Base-by-base conservation (phyloP, 2,113 vertebrate genomes). In the Poecile atricapillus region DNA sequence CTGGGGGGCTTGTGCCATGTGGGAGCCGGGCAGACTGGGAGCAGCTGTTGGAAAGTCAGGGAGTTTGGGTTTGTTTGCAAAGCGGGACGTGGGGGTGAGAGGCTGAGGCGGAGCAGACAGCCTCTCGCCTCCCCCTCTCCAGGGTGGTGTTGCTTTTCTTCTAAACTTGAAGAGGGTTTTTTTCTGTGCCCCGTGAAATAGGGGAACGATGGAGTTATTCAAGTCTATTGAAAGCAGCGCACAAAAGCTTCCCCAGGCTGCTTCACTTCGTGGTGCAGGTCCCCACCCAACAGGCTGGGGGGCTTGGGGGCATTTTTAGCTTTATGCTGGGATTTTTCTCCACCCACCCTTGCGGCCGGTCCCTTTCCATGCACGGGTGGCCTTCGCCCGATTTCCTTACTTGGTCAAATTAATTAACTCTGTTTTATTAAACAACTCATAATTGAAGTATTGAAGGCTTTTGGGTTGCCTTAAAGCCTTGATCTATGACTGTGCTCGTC, bases 1-100 rank as follows among this genome's bases (percentile, higher is more conserved):
- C 52, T 53, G 76, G n/a, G 78, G 60, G 47, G 27, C 67, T 58
- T 43, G 77, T 94, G 60, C 73, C 82, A 43, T 53, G 74, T 59
- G 81, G 56, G 89, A 91, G 31, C 62, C 10, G 17, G 83, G 56
- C 56, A 68, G 85, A 86, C 65, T 70, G 83, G 56, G 56, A 94
- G 82, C 94, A 95, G 90, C 90, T 90, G 87, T 10, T 47, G 77
- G 68, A 4, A 93, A 87, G 37, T 50, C 89, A 43, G 82, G n/a
- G 31, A 43, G 39, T 65, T 31, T 35, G 74, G 82, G 33, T 63
- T 93, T 80, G 92, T 80, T 93, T 90, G 90, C 43, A 62, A 50
- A 88, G 37, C 3, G 1, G 55, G 47, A 41, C 2, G 3, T 5
- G 47, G 37, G 10, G 52, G 19, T 52, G 44, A 49, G 77, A 92